These are phyloP conservation scores for Hartigia nigra DNA, from an alignment of 2,888 invertebrate genomes.

Conservation along the genomic window DNA sequence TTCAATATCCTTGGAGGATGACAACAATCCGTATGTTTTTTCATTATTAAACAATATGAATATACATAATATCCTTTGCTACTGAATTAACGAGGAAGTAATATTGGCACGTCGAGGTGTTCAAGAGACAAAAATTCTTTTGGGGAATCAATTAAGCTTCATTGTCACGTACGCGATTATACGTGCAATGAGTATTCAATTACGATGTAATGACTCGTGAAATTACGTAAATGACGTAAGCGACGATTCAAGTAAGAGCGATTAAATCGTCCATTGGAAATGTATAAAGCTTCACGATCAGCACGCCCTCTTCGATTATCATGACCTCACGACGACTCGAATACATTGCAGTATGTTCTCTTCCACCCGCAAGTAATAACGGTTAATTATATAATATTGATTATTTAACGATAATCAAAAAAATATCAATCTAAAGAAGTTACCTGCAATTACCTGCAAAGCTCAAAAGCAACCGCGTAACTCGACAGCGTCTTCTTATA, in stretches of 20 bases:
- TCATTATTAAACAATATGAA: background rate
- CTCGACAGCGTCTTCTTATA: background rate
- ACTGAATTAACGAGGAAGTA: background rate
- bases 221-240: background rate
- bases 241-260: background rate
- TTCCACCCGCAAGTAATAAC: background rate
- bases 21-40: background rate
- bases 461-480: background rate
- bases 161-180: background rate
- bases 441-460: too few relatives aligned
- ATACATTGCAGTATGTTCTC: background rate
- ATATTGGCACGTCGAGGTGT: background rate
- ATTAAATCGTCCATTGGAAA: background rate
- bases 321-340: background rate
- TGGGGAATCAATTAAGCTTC: background rate
- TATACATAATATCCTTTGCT: background rate
- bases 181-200: background rate
- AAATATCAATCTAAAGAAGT: background rate
- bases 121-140: background rate
- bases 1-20: background rate
- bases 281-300: background rate
- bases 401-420: too few relatives aligned
- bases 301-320: background rate
- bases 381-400: background rate
- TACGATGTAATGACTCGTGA: constrained; percentile 1